These are phyloP conservation scores for Notothenia rossii DNA, from an alignment of 2,113 vertebrate genomes.

Conservation along the genomic window DNA sequence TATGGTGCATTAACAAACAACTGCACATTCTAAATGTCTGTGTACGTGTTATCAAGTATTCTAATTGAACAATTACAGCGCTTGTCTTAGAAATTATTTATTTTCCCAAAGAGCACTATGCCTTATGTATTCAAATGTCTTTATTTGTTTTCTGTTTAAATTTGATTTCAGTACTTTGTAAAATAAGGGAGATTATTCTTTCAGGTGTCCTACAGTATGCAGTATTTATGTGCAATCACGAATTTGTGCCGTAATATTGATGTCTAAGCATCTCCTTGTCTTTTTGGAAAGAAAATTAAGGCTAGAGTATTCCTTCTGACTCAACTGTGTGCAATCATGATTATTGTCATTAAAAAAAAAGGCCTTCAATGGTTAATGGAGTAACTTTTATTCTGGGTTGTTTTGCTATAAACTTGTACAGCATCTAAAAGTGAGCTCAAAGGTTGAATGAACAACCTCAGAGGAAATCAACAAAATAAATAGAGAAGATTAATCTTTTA, in stretches of 20 bases:
- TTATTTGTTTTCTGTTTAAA: constrained; percentile 48
- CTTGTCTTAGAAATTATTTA: constrained; percentile 37
- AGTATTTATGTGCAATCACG: constrained; percentile 53
- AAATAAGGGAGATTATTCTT: constrained; percentile 37
- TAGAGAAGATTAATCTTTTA: background rate
- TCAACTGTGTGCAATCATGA: constrained; percentile 55
- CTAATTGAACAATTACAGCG: background rate
- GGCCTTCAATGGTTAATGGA: constrained; percentile 15
- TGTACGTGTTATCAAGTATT: constrained; percentile 15
- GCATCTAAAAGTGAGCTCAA: background rate
- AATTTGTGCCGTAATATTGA: constrained; percentile 28
- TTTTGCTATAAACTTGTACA: background rate
- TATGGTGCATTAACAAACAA: constrained; percentile 27
- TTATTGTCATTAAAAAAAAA: constrained; percentile 59
- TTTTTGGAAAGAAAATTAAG: constrained; percentile 18
- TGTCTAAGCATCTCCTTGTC: background rate
- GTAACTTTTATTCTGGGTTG: background rate
- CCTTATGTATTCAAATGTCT: constrained; percentile 1
- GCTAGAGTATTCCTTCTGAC: constrained; percentile 41
- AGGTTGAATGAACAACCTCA: background rate
- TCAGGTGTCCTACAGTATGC: constrained; percentile 29
- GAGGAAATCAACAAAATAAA: background rate
- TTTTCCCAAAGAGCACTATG: constrained; percentile 38
- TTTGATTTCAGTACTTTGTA: constrained; percentile 41
- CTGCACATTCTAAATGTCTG: constrained; percentile 34